A percentile compares a stretch with the other conserved stretches of the same genome.
Conservation (phyloP, 2,888 invertebrate genomes). For the Lasiommata megera region DNA sequence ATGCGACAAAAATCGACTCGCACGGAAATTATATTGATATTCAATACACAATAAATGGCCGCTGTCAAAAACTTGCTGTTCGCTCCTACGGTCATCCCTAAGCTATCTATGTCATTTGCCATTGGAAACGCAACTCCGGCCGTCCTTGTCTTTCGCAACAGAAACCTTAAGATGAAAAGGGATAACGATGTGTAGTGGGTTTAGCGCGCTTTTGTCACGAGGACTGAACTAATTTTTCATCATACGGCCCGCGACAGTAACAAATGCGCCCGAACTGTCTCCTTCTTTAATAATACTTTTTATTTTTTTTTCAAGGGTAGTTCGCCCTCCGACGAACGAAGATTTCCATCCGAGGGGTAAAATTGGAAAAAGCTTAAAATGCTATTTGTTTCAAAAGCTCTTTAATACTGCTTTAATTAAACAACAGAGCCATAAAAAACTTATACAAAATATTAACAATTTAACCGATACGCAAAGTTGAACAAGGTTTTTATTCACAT, state of each 20-base stretch:
- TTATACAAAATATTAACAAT: conserved; percentile 8
- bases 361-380: conserved; percentile 72
- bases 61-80: conserved; percentile 82
- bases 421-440: conserved; percentile 16
- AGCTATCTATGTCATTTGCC: conserved; percentile 80
- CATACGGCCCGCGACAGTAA: conserved; percentile 81
- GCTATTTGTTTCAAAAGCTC: conserved; percentile 57
- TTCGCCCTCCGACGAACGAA: conserved; percentile 71
- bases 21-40: conserved; percentile 82
- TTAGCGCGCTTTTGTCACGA: conserved; percentile 79
- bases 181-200: conserved; percentile 68
- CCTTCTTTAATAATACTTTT: conserved; percentile 82
- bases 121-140: conserved; percentile 70
- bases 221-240: conserved; percentile 82
- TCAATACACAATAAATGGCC: conserved; percentile 81
- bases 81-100: conserved; percentile 82
- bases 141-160: conserved; percentile 49
- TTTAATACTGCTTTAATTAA: conserved; percentile 37
- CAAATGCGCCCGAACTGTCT: conserved; percentile 81
- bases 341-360: conserved; percentile 72
- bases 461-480: background rate
- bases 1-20: conserved; percentile 78
- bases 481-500: background rate
- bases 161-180: conserved; percentile 51
- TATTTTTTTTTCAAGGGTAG: conserved; percentile 78